Evolutionary conservation across 2,888 invertebrate species (phyloP).

Genomic region (Gymnoscelis rufifasciata): DNA sequence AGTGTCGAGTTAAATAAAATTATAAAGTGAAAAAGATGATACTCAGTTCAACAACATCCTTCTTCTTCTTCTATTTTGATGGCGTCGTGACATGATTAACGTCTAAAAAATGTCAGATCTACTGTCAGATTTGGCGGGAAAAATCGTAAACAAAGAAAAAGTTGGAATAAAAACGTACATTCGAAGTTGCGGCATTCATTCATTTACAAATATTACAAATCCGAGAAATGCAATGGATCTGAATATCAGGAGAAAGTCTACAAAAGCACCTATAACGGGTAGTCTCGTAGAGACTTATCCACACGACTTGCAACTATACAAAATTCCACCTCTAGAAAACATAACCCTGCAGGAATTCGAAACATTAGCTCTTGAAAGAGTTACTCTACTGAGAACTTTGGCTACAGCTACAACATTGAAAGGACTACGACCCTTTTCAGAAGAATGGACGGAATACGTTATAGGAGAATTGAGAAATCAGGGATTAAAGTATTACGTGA

Average conservation of each 20-base stretch:
- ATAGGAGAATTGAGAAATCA: slow-evolving; percentile 82
- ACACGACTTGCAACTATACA: slow-evolving; percentile 89
- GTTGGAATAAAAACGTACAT: too few species aligned
- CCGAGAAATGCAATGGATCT: slow-evolving; percentile 54
- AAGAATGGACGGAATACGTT: slow-evolving; percentile 84
- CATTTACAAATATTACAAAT: too few species aligned
- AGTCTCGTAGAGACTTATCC: slow-evolving; percentile 81
- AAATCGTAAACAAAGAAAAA: neutral
- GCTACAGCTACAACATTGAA: slow-evolving; percentile 84
- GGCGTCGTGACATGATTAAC: neutral
- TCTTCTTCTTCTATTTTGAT: too few species aligned
- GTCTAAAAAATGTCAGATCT: neutral
- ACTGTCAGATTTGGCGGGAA: slow-evolving; percentile 2
- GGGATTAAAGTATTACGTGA: slow-evolving; percentile 82
- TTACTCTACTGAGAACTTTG: slow-evolving; percentile 87
- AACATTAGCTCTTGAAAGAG: slow-evolving; percentile 89
- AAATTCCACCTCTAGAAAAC: slow-evolving; percentile 84
- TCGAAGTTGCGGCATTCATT: too few species aligned
- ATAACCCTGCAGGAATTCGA: slow-evolving; percentile 92
- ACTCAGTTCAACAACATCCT: too few species aligned
- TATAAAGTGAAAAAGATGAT: too few species aligned
- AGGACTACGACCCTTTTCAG: slow-evolving; percentile 80
- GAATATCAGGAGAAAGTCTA: slow-evolving; percentile 65
- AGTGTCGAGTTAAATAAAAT: too few species aligned
- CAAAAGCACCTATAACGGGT: slow-evolving; percentile 50